Evolutionary conservation across 2,888 invertebrate species (phyloP), one percentile per base, ranked within the genome.

Genomic region (Pammene aurita): DNA sequence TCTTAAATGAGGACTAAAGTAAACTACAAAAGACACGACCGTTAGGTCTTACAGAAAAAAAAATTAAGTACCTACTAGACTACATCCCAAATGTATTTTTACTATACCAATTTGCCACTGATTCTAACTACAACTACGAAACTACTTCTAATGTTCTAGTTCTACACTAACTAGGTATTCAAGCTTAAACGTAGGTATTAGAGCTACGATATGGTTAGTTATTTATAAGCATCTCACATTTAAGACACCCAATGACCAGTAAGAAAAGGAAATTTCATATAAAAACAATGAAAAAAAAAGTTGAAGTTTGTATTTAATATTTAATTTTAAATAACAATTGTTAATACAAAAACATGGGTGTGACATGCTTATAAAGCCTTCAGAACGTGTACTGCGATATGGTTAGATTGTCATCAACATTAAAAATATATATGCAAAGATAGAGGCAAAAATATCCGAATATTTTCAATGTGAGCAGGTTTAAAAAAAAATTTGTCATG

Each of bases 201-300:
- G 9, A 65, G 88, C 88, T 88, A 90, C 88, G 90, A 90, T 90
- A 90, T 90, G 90, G 90, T 78, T 80, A 67, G 73, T 72, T 74
- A 77, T 78, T 83, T 79, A 83, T 85, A 89, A 88, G 85, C 89
- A 89, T 76, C 73, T 77, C 82, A 82, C 81, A 77, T 60, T 64
- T 52, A 38, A 65, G 14, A 64, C 64, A 69, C 64, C 57, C 63
- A 57, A 18, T 48, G 11, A 50, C 35, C 18, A 50, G 18, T 35
- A 18, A 42, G 9, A 41, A 11, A 34, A 10, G n/a, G 14, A 67
- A 50, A 18, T 38, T 35, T 42, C 41, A 35, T 35, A 57, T 18
- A 38, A 52, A 62, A 42, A 64, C 11, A 50, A 50, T 50, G 57
- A 42, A 63, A 64, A 57, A 46, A 56, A 64, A 46, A 26, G 7